Percentiles rank a stretch among this genome's conserved stretches.
These are phyloP conservation scores for Eupeodes corollae DNA, from an alignment of 1,140 invertebrate genomes.

Conservation along the genomic window DNA sequence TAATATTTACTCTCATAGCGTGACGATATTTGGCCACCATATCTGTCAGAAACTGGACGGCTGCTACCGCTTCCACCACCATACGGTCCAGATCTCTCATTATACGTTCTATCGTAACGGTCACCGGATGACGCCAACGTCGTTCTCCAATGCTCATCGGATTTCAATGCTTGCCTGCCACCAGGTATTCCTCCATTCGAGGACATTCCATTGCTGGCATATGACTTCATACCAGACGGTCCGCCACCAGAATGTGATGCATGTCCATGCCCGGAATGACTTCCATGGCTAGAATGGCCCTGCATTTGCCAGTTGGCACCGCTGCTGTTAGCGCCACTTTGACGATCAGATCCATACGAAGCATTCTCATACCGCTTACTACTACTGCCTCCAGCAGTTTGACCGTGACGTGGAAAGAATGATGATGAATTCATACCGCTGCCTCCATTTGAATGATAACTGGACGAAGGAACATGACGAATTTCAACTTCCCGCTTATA, in stretches of 20 bases:
- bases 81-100: conserved; percentile 30
- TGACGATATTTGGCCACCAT: too few species aligned
- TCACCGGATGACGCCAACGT: conserved; percentile 18
- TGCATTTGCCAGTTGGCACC: conserved; percentile 14
- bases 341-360: neutral
- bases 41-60: neutral
- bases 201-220: conserved; percentile 27
- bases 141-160: conserved; percentile 29
- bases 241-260: conserved; percentile 7
- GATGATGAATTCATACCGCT: conserved; percentile 14
- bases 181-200: conserved; percentile 17
- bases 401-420: conserved; percentile 10
- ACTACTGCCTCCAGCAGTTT: conserved; percentile 12
- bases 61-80: conserved; percentile 14
- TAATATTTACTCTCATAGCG: too few species aligned
- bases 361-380: conserved; percentile 32
- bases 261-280: conserved; percentile 14
- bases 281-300: conserved; percentile 8
- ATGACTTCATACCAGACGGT: conserved; percentile 17
- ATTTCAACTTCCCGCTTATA: conserved; percentile 21
- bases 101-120: conserved; percentile 33
- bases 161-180: conserved; percentile 26
- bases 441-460: conserved; percentile 5
- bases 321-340: conserved; percentile 19
- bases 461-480: conserved; percentile 21